Conservation (phyloP, 1,140 invertebrate species). For the Chironomus striatipennis region DNA sequence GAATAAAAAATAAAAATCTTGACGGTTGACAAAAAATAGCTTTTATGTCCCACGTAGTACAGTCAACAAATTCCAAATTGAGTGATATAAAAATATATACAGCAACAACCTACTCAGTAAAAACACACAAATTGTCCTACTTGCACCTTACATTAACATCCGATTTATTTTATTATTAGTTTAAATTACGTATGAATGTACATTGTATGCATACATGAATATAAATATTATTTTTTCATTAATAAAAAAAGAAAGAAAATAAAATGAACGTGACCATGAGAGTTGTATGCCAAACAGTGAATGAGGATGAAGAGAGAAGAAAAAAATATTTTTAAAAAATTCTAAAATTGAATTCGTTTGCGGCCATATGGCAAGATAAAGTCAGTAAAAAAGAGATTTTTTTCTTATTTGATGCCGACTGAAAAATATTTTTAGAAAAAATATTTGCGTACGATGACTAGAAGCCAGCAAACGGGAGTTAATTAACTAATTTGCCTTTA, state of each 20-base stretch:
- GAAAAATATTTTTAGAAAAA: not conserved
- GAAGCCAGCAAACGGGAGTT: no score
- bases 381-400: not conserved
- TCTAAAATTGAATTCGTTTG: not conserved
- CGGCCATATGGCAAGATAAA: not conserved
- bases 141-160: conserved; percentile 6
- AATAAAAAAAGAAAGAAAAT: not conserved
- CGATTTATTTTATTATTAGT: not conserved
- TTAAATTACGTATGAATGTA: conserved; percentile 1
- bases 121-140: not conserved
- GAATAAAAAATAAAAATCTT: no score
- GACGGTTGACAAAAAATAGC: no score
- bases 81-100: not conserved
- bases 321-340: not conserved
- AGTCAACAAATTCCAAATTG: no score
- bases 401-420: not conserved
- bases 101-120: not conserved
- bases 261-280: conserved; percentile 11
- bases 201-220: not conserved
- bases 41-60: no score
- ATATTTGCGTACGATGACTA: not conserved
- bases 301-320: no score
- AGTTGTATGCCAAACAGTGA: no score
- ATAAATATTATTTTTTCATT: not conserved
- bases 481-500: no score